These are phyloP conservation scores for Muraenolepis orangiensis DNA, from an alignment of 2,797 vertebrate species.

Conservation along the genomic window DNA sequence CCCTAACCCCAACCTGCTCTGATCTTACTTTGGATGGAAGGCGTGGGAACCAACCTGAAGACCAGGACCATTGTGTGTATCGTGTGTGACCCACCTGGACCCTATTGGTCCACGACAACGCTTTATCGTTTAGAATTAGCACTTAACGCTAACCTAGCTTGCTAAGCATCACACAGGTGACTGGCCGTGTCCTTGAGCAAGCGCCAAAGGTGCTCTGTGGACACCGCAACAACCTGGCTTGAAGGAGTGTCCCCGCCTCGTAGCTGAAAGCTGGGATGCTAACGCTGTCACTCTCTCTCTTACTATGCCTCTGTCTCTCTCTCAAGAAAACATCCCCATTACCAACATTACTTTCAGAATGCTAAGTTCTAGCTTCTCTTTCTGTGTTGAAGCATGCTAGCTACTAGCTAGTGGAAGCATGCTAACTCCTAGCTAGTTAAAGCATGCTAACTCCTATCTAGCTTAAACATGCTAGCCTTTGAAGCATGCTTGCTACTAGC, in stretches of 20 bases:
- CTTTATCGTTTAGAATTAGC: neutral
- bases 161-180: neutral
- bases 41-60: too few species aligned
- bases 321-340: neutral
- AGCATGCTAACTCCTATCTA: neutral
- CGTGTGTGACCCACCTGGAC: neutral
- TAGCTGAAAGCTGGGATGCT: too few species aligned
- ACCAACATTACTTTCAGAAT: neutral
- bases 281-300: slow-evolving; percentile 77
- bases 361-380: neutral
- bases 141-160: neutral
- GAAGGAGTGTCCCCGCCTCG: too few species aligned
- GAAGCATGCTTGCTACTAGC: neutral
- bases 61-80: neutral
- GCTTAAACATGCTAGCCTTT: neutral
- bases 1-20: too few species aligned
- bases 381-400: neutral
- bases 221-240: too few species aligned
- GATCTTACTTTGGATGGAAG: too few species aligned
- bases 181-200: neutral
- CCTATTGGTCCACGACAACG: neutral
- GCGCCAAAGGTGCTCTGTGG: neutral
- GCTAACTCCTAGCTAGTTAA: neutral
- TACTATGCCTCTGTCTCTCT: slow-evolving; percentile 60
- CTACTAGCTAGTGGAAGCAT: neutral